Evolutionary conservation across 2,888 invertebrate species (phyloP).

Genomic region (Thecophora atra): DNA sequence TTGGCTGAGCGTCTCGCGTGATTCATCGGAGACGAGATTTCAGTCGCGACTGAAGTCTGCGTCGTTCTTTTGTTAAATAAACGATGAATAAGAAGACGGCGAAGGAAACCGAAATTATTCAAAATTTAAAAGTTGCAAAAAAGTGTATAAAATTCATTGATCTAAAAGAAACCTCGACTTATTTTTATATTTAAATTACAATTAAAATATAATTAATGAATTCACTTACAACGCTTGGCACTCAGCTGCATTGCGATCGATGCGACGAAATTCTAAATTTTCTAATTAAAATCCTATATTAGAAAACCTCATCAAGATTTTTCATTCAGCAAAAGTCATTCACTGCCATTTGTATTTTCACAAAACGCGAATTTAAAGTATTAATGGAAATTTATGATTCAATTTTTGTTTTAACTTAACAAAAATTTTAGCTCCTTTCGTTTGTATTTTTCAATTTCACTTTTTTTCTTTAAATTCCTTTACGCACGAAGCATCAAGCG

Average conservation of each 20-base stretch:
- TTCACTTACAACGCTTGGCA: conserved; percentile 14
- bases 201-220: not conserved
- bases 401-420: no score
- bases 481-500: not conserved
- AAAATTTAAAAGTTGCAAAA: no score
- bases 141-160: no score
- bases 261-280: not conserved
- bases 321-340: not conserved
- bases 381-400: no score
- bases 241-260: conserved; percentile 15
- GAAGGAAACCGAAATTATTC: no score
- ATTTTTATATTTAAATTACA: not conserved
- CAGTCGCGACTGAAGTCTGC: no score
- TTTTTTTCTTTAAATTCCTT: not conserved
- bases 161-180: not conserved
- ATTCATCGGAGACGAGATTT: not conserved
- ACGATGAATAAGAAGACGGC: not conserved
- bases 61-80: no score
- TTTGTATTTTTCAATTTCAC: not conserved
- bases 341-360: not conserved
- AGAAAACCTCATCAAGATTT: not conserved
- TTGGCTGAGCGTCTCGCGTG: not conserved
- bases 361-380: no score
- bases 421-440: no score
- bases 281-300: not conserved